Percentiles rank a stretch among this genome's conserved stretches.
phyloP scores from a whole-genome alignment of 1,140 invertebrate genomes.

The Aphelinus atriplicis region DNA sequence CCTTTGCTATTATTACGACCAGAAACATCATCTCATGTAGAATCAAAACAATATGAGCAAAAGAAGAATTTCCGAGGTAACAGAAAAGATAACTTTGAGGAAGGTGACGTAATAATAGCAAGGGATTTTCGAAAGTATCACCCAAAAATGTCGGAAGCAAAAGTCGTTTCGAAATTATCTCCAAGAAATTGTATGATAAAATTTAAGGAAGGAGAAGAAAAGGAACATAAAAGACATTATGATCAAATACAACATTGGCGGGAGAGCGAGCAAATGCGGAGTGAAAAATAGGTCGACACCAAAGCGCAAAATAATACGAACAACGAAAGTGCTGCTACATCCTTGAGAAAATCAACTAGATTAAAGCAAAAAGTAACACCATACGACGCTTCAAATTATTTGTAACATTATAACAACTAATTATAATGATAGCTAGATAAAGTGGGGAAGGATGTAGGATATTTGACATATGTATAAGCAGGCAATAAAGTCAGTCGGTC shows the following conservation, averaged over 20 bases:
- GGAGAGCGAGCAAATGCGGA: not conserved
- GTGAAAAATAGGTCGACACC: not conserved
- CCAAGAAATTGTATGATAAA: slow-evolving; percentile 3
- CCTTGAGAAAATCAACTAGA: not conserved
- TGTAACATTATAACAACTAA: not conserved
- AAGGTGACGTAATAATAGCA: slow-evolving; percentile 1
- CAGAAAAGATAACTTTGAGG: not conserved
- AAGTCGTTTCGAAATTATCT: not conserved
- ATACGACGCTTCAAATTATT: not conserved
- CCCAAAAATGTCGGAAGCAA: not conserved
- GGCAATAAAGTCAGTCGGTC: not conserved
- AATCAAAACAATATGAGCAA: not conserved
- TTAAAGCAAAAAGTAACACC: not conserved
- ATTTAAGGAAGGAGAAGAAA: slow-evolving; percentile 3
- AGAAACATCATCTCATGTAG: not conserved
- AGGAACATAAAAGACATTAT: slow-evolving; percentile 7
- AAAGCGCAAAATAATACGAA: not conserved
- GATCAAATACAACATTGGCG: slow-evolving; percentile 6
- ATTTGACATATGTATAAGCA: no score
- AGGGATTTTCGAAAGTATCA: not conserved
- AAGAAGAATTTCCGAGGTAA: not conserved
- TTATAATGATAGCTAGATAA: no score
- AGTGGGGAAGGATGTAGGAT: no score
- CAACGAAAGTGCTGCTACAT: not conserved
- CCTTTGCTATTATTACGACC: slow-evolving; percentile 2